Base-by-base conservation (phyloP, 2,113 vertebrate genomes). In the Cyanistes caeruleus region DNA sequence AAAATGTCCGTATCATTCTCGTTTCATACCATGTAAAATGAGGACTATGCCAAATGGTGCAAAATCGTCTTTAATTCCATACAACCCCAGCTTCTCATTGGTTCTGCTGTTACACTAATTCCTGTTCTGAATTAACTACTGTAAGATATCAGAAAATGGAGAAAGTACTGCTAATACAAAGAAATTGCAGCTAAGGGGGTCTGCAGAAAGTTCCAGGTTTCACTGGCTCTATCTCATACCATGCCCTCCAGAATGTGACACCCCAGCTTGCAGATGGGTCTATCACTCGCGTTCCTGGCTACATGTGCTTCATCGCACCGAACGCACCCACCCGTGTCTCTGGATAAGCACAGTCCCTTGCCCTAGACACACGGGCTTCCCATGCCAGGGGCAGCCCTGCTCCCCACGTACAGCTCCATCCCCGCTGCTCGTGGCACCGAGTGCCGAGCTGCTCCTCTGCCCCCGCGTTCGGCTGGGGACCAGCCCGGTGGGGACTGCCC, bases 221-320 rank as follows among this genome's bases (percentile, higher is more conserved):
- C 72, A 15, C 43, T 27, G 59, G 25, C 41, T 60, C 77, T 52
- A 0, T 69, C 37, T 39, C 35, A 9, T 3, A 39, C 56, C n/a
- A 3, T 0, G 10, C 35, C 43, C 31, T 51, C 22, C 72, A 37
- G 49, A 70, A 69, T 8, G 56, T 23, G 7, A 18, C 35, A 19
- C 8, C 44, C 21, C 18, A 9, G 15, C 15, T 28, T 20, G 17
- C 17, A 22, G 44, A 4, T 14, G 9, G 8, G 6, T 44, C n/a
- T 10, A 4, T 13, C 15, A 1, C n/a, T 15, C 13, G 1, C 23
- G 9, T 5, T 21, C 33, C 58, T 14, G 9, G 23, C 46, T 33
- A 30, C 39, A 3, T 6, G 35, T 3, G 55, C 39, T 37, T n/a
- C 49, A 5, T 18, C 49, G 6, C 55, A 17, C 20, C 30, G 15